Evolutionary conservation across 2,797 vertebrate genomes (phyloP).

Genomic region (Danionella dracula): DNA sequence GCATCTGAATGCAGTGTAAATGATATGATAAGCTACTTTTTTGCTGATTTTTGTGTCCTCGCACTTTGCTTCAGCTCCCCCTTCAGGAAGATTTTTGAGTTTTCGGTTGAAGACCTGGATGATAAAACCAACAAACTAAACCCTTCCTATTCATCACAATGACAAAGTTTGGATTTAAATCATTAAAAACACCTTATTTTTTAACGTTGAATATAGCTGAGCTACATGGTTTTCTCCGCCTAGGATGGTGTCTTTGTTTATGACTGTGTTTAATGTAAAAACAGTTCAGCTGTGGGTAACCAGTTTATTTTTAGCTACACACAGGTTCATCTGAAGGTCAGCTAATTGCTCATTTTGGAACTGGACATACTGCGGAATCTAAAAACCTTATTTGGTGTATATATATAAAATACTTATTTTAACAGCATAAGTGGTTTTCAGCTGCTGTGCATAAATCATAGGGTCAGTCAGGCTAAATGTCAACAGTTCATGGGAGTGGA

Average conservation of each 20-base stretch:
- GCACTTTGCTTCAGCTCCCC: constrained; percentile 49
- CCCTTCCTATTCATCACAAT: not conserved
- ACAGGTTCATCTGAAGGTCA: constrained; percentile 24
- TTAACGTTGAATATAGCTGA: no score
- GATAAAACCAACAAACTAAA: not conserved
- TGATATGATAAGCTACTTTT: constrained; percentile 69
- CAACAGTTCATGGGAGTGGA: constrained; percentile 45
- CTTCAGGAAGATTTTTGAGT: constrained; percentile 42
- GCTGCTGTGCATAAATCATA: constrained; percentile 24
- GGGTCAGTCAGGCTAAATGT: constrained; percentile 54
- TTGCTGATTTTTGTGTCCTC: constrained; percentile 55
- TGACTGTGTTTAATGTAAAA: not conserved
- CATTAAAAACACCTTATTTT: not conserved
- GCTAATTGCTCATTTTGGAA: not conserved
- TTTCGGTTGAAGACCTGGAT: not conserved
- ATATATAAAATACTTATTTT: not conserved
- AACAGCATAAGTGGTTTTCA: not conserved
- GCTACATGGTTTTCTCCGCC: not conserved
- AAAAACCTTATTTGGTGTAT: not conserved
- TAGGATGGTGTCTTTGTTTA: not conserved
- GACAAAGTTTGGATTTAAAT: not conserved
- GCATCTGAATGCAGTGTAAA: constrained; percentile 69
- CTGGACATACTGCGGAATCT: not conserved
- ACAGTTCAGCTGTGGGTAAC: constrained; percentile 24
- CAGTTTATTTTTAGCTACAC: constrained; percentile 6